These are phyloP conservation scores for Protobothrops flavoviridis DNA, from an alignment of 2,113 vertebrate species.

Conservation along the genomic window DNA sequence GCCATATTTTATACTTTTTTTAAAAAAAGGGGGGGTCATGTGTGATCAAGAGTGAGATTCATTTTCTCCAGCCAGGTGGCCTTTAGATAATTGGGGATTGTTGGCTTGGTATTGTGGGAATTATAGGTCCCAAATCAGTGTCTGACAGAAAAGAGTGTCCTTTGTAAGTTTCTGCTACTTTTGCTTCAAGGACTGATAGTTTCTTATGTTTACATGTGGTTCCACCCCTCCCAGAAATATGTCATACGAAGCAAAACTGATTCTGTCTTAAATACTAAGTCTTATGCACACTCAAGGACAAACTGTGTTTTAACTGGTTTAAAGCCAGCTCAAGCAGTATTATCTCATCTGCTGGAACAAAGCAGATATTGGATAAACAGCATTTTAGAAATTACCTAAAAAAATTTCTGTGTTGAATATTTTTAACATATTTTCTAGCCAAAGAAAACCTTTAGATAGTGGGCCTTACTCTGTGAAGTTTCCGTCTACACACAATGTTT, in stretches of 20 bases:
- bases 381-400: neutral
- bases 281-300: neutral
- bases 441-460: neutral
- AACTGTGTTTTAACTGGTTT: neutral
- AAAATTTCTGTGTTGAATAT: neutral
- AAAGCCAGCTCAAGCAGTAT: neutral
- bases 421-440: neutral
- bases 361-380: neutral
- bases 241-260: neutral
- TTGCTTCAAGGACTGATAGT: constrained; percentile 2
- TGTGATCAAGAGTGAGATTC: neutral
- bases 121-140: neutral
- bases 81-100: neutral
- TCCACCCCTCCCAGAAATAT: neutral
- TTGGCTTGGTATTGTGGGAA: neutral
- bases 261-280: neutral
- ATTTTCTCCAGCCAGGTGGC: neutral
- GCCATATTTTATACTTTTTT: neutral
- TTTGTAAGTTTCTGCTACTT: neutral
- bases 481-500: neutral
- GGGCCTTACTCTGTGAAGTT: neutral
- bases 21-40: neutral
- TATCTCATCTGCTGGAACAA: neutral
- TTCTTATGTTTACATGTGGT: neutral
- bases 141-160: neutral